Evolutionary conservation across 2,888 invertebrate species (phyloP), one percentile per base, ranked within the genome.

Genomic region (Sarcophaga carnaria): DNA sequence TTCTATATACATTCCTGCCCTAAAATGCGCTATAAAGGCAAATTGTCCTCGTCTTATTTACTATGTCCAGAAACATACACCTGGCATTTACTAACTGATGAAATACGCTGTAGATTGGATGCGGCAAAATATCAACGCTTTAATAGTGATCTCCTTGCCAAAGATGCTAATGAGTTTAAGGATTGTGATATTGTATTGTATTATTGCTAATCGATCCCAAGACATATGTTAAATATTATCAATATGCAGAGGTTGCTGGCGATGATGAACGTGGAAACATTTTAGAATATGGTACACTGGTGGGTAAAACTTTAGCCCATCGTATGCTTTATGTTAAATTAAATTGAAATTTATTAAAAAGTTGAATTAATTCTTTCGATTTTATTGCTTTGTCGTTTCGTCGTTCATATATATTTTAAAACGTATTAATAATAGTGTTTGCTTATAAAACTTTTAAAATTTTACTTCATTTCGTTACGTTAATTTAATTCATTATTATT

Each of bases 21-120:
- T 0, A 99, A 99, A 94, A 99, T 99, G 99, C 95, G 96, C 83
- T 99, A 99, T 94, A 99, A 99, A 94, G 98, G 98, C 0, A 96
- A 96, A 92, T 96, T 97, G 91, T 93, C 92, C n/a, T 98, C 99
- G 0, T 99, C 99, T 0, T 97, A 96, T 92, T 94, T 99, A 63
- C 94, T 98, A 0, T 99, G 99, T 92, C 99, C 99, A 0, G 98
- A 99, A 94, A 96, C 97, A 0, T 98, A 97, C 91, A 94, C 95
- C 64, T 99, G 99, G 99, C 88, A 96, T 85, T 85, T 91, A 17
- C 83, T 94, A 11, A 92, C 92, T 66, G 92, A 92, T 89, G 92
- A 96, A 91, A 92, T 96, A 70, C 94, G 95, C 4, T 67, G 84
- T 3, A 96, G 96, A 93, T 93, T 99, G 75, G 96, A 98, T 88